Evolutionary conservation across 2,797 vertebrate species (phyloP).

Genomic region (Sebastes wilsoni): DNA sequence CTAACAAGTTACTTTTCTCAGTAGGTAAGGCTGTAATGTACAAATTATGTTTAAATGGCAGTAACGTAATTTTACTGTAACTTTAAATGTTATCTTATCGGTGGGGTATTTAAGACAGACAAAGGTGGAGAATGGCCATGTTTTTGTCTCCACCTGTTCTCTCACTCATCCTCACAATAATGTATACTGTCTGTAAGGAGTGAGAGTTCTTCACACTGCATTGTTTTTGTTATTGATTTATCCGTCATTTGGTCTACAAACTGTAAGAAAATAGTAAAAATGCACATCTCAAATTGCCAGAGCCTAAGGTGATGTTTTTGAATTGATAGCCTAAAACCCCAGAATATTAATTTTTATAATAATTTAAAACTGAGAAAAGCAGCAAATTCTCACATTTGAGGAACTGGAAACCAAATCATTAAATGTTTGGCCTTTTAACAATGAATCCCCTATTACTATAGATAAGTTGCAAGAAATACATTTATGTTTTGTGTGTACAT

Average conservation of each 20-base stretch:
- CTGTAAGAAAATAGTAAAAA: neutral
- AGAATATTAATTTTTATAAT: neutral
- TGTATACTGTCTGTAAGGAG: neutral
- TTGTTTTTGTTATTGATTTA: neutral
- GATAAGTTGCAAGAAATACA: neutral
- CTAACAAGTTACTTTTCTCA: neutral
- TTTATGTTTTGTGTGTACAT: neutral
- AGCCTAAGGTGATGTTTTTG: neutral
- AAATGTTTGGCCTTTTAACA: neutral
- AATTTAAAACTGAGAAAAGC: neutral
- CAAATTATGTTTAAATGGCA: neutral
- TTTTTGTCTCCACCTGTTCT: neutral
- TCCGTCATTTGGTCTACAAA: neutral
- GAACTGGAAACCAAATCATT: neutral
- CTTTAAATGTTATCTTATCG: neutral
- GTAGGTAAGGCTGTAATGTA: neutral
- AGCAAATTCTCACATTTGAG: neutral
- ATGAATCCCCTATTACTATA: neutral
- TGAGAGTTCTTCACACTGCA: neutral
- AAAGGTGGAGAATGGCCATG: too few relatives aligned
- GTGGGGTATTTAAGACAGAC: neutral
- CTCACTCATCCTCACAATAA: neutral
- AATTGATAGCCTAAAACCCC: neutral
- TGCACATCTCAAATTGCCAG: neutral
- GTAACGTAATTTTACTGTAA: too few relatives aligned